Evolutionary conservation across 2,888 invertebrate species (phyloP).

Genomic region (Spilosoma lubricipeda): DNA sequence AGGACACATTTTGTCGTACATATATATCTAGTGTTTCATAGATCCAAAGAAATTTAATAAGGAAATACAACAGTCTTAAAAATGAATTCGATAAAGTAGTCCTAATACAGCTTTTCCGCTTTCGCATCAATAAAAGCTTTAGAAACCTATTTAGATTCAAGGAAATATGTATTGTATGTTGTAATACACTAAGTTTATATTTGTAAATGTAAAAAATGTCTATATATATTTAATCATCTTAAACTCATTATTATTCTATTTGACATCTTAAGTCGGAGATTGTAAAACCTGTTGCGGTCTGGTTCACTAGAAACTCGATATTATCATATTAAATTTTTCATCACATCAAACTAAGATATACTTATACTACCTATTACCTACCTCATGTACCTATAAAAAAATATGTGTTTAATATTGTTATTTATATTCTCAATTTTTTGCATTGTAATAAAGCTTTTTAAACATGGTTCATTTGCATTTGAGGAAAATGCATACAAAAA

Average conservation of each 20-base stretch:
- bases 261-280: constrained; percentile 25
- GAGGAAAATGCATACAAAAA: background rate
- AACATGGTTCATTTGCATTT: background rate
- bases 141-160: background rate
- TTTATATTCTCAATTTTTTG: constrained; percentile 14
- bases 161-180: background rate
- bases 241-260: constrained; percentile 37
- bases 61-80: background rate
- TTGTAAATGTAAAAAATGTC: background rate
- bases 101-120: constrained; percentile 3
- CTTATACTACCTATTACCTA: background rate
- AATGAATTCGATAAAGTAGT: background rate
- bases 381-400: constrained; percentile 8
- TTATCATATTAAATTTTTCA: constrained; percentile 27
- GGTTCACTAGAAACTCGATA: constrained; percentile 32
- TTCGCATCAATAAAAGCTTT: background rate
- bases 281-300: constrained; percentile 36
- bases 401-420: constrained; percentile 14
- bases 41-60: background rate
- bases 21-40: background rate
- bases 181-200: background rate
- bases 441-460: background rate
- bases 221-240: constrained; percentile 11
- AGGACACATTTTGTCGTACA: background rate
- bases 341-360: constrained; percentile 18